Percentiles rank a stretch among this genome's conserved stretches.
phyloP scores from a whole-genome alignment of 2,113 vertebrate genomes.

The Turdus rufiventris region DNA sequence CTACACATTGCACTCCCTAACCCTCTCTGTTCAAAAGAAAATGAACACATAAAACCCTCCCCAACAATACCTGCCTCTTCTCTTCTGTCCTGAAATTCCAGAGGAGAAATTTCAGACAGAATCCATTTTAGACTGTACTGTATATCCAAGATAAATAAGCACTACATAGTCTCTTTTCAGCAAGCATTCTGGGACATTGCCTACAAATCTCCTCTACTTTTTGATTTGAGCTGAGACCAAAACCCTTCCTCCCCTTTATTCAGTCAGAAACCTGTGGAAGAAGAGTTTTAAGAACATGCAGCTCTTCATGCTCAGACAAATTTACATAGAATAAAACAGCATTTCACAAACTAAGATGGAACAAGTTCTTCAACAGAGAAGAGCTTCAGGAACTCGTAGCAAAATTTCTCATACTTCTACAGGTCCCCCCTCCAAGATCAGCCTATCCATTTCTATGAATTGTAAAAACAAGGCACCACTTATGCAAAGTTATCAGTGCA shows the following conservation, averaged over 20 bases:
- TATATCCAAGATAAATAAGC: not conserved
- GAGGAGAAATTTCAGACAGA: not conserved
- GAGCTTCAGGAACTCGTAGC: not conserved
- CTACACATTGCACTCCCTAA: not conserved
- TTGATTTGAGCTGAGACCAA: not conserved
- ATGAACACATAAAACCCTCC: not conserved
- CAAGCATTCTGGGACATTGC: not conserved
- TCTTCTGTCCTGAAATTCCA: not conserved
- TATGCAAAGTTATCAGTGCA: not conserved
- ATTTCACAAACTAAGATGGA: not conserved
- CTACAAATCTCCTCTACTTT: not conserved
- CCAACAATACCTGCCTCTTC: not conserved
- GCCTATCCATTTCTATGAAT: not conserved
- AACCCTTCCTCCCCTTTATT: not conserved
- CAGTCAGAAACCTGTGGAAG: not conserved
- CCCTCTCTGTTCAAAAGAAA: not conserved
- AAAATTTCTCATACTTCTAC: not conserved
- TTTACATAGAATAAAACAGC: not conserved
- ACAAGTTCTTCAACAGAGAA: not conserved
- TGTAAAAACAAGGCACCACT: not conserved
- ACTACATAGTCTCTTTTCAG: not conserved
- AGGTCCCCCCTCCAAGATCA: not conserved
- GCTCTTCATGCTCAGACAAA: not conserved
- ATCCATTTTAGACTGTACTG: not conserved
- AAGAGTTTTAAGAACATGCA: not conserved